Base-by-base conservation (phyloP, 2,797 vertebrate species). In the Sebastes miniatus region DNA sequence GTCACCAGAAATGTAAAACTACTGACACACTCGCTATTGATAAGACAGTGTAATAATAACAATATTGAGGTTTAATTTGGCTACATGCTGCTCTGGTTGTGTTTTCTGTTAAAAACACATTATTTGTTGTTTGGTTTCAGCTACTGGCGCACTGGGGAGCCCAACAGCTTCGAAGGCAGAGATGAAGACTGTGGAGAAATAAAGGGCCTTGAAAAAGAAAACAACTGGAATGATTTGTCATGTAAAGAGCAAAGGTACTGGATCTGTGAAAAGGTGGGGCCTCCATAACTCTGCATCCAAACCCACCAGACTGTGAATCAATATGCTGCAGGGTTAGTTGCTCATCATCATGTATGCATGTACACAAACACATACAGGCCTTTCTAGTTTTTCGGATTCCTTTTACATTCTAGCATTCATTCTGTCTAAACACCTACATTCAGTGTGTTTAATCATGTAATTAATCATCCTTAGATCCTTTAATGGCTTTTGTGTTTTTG, bases 221-320 rank as follows among this genome's bases (percentile, higher is more conserved):
- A 58, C 24, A 76, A 1, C 65, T 85, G 83, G 79, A 85, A 81
- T 54, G 83, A 81, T 61, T n/a, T n/a, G n/a, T n/a, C n/a, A n/a
- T n/a, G n/a, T n/a, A n/a, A n/a, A n/a, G n/a, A n/a, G n/a, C n/a
- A n/a, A n/a, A 25, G 31, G 4, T 20, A 25, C 16, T 85, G 83
- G 79, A 78, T 81, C 56, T 81, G 83, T 76, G 79, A 81, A 20
- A 81, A 81, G 29, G 22, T 2, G 8, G 1, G 29, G 70, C 9
- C 47, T 79, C 14, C 3, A 4, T 76, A 62, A 62, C 2, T 61
- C 31, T 59, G n/a, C 16, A 47, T n/a, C 8, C 54, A 66, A 58
- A 31, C n/a, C 3, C n/a, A 69, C 14, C 11, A 27, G 62, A 18
- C 8, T 43, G 31, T 18, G 1, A 24, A 56, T 56, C 5, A 4